Conservation (phyloP, 1,140 invertebrate species). For the Papilio machaon region DNA sequence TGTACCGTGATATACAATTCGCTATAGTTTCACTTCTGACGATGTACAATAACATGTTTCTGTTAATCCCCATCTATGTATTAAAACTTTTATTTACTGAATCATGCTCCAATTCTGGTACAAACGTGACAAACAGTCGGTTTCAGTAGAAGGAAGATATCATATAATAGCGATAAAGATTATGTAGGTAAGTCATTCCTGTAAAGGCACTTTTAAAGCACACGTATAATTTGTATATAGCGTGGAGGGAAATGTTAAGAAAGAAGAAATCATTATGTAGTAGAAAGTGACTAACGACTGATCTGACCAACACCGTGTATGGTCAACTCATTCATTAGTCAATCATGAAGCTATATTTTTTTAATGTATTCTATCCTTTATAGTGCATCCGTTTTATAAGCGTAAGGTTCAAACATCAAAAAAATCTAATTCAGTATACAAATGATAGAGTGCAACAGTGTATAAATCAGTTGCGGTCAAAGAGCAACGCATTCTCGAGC, state of each 20-base stretch:
- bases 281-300: background rate
- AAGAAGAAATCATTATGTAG: background rate
- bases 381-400: slow-evolving; percentile 18
- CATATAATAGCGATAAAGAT: no score
- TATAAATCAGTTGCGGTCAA: slow-evolving; percentile 56
- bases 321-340: background rate
- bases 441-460: slow-evolving; percentile 37
- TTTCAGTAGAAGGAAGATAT: background rate
- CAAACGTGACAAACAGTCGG: background rate
- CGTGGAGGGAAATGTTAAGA: background rate
- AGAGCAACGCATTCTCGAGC: slow-evolving; percentile 55
- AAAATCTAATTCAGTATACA: slow-evolving; percentile 33
- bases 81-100: background rate
- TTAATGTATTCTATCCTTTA: slow-evolving; percentile 9
- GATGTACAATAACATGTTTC: slow-evolving; percentile 39
- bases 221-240: background rate
- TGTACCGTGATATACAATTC: slow-evolving; percentile 71
- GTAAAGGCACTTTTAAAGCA: background rate
- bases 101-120: background rate
- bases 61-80: background rate
- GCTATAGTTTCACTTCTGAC: slow-evolving; percentile 79
- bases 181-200: background rate
- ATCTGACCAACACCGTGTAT: background rate
- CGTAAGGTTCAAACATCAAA: slow-evolving; percentile 25
- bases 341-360: slow-evolving; percentile 2